phyloP scores from a whole-genome alignment of 2,888 invertebrate species.

The Adelphocoris suturalis region DNA sequence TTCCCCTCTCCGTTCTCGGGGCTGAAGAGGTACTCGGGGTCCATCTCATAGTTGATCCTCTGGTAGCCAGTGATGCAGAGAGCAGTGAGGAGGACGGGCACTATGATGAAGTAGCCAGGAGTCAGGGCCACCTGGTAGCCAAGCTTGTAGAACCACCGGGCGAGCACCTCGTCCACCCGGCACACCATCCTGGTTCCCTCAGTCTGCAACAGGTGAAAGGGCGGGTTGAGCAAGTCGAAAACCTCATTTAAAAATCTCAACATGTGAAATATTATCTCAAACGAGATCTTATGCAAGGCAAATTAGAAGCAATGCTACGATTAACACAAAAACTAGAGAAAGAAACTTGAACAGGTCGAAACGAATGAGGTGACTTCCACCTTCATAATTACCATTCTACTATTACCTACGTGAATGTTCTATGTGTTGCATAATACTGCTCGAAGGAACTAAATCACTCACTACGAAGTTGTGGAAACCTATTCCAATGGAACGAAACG shows the following conservation, averaged over 20 bases:
- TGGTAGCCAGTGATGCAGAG: slow-evolving; percentile 94
- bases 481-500: no score
- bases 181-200: slow-evolving; percentile 74
- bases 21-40: slow-evolving; percentile 95
- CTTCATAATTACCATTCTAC: no score
- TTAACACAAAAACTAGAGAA: no score
- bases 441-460: no score
- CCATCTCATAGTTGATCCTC: slow-evolving; percentile 91
- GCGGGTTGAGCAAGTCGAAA: neutral
- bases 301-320: no score
- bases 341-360: no score
- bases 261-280: no score
- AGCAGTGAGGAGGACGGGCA: slow-evolving; percentile 89
- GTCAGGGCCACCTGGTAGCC: slow-evolving; percentile 88
- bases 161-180: slow-evolving; percentile 87
- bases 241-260: neutral
- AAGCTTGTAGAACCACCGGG: slow-evolving; percentile 89
- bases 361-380: no score
- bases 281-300: no score
- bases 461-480: no score
- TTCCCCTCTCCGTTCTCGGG: slow-evolving; percentile 93
- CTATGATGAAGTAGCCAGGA: slow-evolving; percentile 93
- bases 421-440: no score
- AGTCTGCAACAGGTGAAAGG: slow-evolving; percentile 50
- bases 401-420: no score